Conservation (phyloP, 2,888 invertebrate species). For the Liopterus haemorrhoidalis region DNA sequence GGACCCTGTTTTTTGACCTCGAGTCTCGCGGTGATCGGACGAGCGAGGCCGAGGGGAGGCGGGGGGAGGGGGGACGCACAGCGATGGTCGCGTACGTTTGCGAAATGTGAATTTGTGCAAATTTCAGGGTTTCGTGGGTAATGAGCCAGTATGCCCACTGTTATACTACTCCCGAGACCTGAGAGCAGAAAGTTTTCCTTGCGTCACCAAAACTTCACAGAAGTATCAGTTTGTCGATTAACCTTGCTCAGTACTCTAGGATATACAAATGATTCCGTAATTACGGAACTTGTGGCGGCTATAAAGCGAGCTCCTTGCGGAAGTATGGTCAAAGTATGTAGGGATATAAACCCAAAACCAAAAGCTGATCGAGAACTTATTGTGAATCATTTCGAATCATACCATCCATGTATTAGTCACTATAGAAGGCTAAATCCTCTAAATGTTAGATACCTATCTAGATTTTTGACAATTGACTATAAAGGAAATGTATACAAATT, state of each 20-base stretch:
- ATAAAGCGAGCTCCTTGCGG: slow-evolving; percentile 17
- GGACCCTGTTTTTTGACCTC: too few species aligned
- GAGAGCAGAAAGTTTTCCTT: too few species aligned
- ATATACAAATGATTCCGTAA: slow-evolving; percentile 24
- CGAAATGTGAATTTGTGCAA: too few species aligned
- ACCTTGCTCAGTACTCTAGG: slow-evolving; percentile 20
- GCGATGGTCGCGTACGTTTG: too few species aligned
- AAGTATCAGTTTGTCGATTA: slow-evolving; percentile 12
- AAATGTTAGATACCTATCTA: slow-evolving; percentile 5
- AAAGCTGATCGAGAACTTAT: slow-evolving; percentile 7
- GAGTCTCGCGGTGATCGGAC: too few species aligned
- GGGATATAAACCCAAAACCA: slow-evolving; percentile 11
- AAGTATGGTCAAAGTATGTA: slow-evolving; percentile 14
- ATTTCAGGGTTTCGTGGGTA: too few species aligned
- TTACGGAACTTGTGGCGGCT: slow-evolving; percentile 21
- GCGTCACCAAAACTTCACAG: too few species aligned
- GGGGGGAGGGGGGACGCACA: too few species aligned
- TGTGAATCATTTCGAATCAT: neutral
- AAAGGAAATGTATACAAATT: slow-evolving; percentile 1
- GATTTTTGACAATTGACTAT: neutral
- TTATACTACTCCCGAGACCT: too few species aligned
- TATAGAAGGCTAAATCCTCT: slow-evolving; percentile 3
- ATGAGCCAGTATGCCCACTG: too few species aligned
- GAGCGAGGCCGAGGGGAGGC: too few species aligned
- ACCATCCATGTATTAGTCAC: slow-evolving; percentile 4